Base-by-base conservation (phyloP, 1,140 invertebrate genomes). In the Drosophila ogumai region DNA sequence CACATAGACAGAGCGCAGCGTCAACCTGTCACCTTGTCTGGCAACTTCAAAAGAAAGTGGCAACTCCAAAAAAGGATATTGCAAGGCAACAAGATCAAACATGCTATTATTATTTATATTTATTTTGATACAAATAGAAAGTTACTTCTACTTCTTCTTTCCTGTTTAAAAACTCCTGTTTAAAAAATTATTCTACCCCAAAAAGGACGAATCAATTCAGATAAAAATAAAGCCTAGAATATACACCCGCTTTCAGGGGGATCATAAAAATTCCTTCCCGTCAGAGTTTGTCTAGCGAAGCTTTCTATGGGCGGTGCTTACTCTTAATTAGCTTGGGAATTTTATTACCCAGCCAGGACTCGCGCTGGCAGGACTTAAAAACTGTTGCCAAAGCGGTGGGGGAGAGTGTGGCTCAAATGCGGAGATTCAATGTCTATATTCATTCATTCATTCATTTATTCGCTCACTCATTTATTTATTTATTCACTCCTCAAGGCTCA, bases 321-420 rank as follows among this genome's bases (percentile, higher is more conserved):
- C 52, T 38, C 52, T 38, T 55, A 55, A 55, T 55, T 55, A 55
- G 52, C 52, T 55, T 55, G 19, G 17, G 34, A 38, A 38, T 38
- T 55, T 55, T 55, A 55, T 55, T 55, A 25, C 34, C 34, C 52
- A 55, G 36, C 52, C 52, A 54, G 50, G 32, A 54, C 6, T 8
- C 17, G 50, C 31, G 15, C 10, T 25, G 44, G 13, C 50, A 54
- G 34, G 34, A 55, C 19, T 38, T 3, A 10, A 55, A 55, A 55
- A 38, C 34, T 38, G 32, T 22, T 54, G 31, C 17, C 12, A 4
- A 8, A 17, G 6, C 1, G 7, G 13, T 0, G 28, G 5, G 9
- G 9, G 4, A 17, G 28, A 19, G 44, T 52, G 8, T 25, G 36
- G 19, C 25, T 22, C 19, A 66, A 47, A 46, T 61, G 60, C 12